Conservation (phyloP, 1,140 invertebrate species). For the Drosophila mauritiana region DNA sequence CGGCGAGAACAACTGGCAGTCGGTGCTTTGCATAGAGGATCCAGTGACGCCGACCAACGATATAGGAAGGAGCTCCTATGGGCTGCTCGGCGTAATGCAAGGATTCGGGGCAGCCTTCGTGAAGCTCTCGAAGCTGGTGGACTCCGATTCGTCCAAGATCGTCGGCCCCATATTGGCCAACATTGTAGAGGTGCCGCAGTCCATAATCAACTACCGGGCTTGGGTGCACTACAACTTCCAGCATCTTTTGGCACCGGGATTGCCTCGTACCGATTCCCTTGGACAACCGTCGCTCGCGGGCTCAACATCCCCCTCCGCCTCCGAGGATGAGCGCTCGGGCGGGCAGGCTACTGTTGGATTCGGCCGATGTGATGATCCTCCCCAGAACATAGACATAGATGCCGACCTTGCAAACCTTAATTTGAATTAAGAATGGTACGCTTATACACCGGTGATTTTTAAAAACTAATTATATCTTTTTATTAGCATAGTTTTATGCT, state of each 20-base stretch:
- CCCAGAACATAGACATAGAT: conserved; percentile 5
- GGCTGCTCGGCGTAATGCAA: conserved; percentile 51
- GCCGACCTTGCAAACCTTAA: background rate
- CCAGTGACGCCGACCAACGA: conserved; percentile 64
- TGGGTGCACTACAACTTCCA: conserved; percentile 60
- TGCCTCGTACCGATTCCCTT: background rate
- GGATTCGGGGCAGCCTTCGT: conserved; percentile 52
- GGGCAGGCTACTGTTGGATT: conserved; percentile 3
- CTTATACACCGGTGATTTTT: conserved; percentile 16
- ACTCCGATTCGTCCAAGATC: conserved; percentile 44
- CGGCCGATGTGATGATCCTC: conserved; percentile 3
- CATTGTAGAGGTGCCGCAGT: conserved; percentile 45
- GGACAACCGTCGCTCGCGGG: background rate
- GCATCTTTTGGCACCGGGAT: conserved; percentile 12
- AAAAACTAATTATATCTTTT: background rate
- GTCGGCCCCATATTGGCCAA: conserved; percentile 44
- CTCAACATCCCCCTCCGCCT: conserved; percentile 3
- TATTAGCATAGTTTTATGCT: conserved; percentile 19
- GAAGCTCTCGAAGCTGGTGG: conserved; percentile 62
- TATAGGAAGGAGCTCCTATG: conserved; percentile 63
- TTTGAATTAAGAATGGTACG: conserved; percentile 16
- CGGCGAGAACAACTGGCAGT: conserved; percentile 38
- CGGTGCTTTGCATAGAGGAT: conserved; percentile 62
- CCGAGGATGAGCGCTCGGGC: conserved; percentile 10
- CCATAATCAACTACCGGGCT: conserved; percentile 39